Base-by-base conservation (phyloP, 2,797 vertebrate genomes). In the Cossypha caffra region DNA sequence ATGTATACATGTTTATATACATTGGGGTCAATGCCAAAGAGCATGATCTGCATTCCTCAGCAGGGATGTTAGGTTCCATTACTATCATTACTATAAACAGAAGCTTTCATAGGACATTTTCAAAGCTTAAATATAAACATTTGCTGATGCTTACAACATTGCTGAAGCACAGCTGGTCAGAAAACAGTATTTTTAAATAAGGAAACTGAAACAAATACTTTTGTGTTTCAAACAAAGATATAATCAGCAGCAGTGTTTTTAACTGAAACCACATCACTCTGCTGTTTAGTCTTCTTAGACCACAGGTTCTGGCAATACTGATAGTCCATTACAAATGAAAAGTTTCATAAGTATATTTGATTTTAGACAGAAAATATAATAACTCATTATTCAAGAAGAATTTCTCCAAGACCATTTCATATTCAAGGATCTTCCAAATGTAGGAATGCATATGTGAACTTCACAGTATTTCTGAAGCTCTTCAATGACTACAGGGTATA, bases 41-140 rank as follows among this genome's bases (percentile, higher is more conserved):
- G 11, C 75, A 54, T 0, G 2, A 37, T 57, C 31, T 58, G 45
- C 66, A n/a, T 74, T 89, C 81, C 71, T 72, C 67, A 64, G 64
- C 9, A 16, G 37, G 77, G 38, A 63, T 59, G 40, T 43, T 48
- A 33, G 31, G 11, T 38, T 54, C 74, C 69, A 9, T 73, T 85
- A 37, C 14, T 87, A 48, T 2, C 31, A 67, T 33, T 85, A 35
- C 37, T 77, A 28, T 82, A 80, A 86, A 91, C 81, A 95, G 87
- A 64, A 95, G 38, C 61, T 51, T 67, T 85, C 64, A 29, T 1
- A 43, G 75, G 61, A 63, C 14, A 51, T 77, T 77, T 90, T 82
- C 57, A 82, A 88, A 91, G 54, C 61, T 87, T 42, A 79, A 84
- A 54, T 45, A 82, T 48, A 96, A 93, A 90, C 10, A 80, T 66